Base-by-base conservation (phyloP, 2,797 vertebrate genomes). In the Eptatretus atami region DNA sequence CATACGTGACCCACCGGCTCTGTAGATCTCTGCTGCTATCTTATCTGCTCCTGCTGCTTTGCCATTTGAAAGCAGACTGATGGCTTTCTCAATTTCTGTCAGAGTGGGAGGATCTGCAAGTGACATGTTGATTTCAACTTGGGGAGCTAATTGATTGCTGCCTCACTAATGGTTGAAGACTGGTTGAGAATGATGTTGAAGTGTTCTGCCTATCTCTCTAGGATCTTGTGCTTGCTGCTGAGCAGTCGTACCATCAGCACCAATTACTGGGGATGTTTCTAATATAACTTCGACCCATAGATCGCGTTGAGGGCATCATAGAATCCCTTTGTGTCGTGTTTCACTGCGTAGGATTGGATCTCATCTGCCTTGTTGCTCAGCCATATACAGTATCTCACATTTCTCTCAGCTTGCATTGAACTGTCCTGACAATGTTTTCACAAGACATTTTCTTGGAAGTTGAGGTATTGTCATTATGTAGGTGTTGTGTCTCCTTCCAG, bases 71-170 rank as follows among this genome's bases (percentile, higher is more conserved):
- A 61, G 57, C 15, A 61, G 57, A 61, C 57, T 12, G 57, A 61
- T 61, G 57, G 9, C 57, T 61, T 61, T 61, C 10, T 61, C 24
- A 9, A 24, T 61, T 61, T 9, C 57, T 12, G 15, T 24, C 24
- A 12, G 2, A 61, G 57, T 61, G 57, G 57, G 57, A n/a, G 57
- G 57, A 61, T 12, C 11, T 61, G 57, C 57, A 61, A 61, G 57
- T 61, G 57, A 61, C 57, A 61, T n/a, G 57, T 9, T 61, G 10
- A 61, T 61, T 61, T 61, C 11, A 61, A 61, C 57, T 61, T 61
- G 57, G 24, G 12, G 57, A 61, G 57, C 57, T 24, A n/a, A n/a
- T 61, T 61, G 12, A 61, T 61, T 24, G 57, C 57, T n/a, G 9
- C 57, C 25, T 61, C 10, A 61, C 24, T 61, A 10, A 61, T 61